Conservation (phyloP, 2,888 invertebrate species). For the Melieria omissa region DNA sequence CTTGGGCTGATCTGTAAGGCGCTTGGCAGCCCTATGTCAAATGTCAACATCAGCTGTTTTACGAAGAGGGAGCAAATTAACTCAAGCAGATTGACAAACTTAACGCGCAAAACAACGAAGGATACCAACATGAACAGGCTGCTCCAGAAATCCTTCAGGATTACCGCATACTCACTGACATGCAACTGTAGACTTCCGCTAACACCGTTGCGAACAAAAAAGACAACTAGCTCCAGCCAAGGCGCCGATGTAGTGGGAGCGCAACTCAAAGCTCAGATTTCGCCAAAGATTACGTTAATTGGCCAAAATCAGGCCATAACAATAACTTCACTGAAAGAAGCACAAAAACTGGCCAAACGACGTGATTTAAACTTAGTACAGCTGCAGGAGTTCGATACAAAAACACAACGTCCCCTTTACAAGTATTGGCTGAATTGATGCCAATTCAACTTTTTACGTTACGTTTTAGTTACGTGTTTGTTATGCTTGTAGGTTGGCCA, state of each 20-base stretch:
- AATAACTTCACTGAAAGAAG: constrained; percentile 75
- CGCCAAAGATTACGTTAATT: constrained; percentile 74
- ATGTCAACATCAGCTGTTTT: too few species aligned
- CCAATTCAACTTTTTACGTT: not conserved
- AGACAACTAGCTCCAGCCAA: not conserved
- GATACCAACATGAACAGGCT: constrained; percentile 2
- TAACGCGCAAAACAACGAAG: not conserved
- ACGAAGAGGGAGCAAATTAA: too few species aligned
- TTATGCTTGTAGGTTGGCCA: constrained; percentile 70
- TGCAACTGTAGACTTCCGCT: not conserved
- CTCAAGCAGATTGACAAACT: too few species aligned
- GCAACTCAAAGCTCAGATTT: constrained; percentile 28
- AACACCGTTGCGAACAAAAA: constrained; percentile 8
- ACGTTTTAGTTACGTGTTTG: not conserved
- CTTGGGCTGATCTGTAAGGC: too few species aligned
- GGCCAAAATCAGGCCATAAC: constrained; percentile 70
- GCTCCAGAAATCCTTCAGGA: constrained; percentile 8
- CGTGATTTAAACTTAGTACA: constrained; percentile 78
- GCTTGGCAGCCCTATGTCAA: too few species aligned
- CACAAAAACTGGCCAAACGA: constrained; percentile 75
- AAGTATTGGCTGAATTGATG: constrained; percentile 63
- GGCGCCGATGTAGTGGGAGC: not conserved
- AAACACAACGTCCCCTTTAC: constrained; percentile 76
- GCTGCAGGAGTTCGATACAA: constrained; percentile 74
- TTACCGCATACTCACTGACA: not conserved